Percentiles rank a stretch among this genome's conserved stretches.
Evolutionary conservation across 2,888 invertebrate genomes (phyloP).

Genomic region (Dascillus cervinus): DNA sequence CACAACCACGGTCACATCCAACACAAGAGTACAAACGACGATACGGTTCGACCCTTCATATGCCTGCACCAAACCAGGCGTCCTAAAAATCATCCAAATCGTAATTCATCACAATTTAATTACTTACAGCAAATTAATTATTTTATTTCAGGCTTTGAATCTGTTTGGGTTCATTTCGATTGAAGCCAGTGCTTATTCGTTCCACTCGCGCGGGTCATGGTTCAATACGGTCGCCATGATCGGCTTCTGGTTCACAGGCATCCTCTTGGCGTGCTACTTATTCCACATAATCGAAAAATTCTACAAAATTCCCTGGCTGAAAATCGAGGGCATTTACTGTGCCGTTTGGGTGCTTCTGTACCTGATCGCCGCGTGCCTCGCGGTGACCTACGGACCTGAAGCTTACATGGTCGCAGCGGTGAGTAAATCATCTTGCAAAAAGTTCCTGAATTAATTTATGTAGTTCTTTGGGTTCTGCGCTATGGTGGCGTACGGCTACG

Average conservation of each 20-base stretch:
- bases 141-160: slow-evolving; percentile 53
- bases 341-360: slow-evolving; percentile 67
- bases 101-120: slow-evolving; percentile 48
- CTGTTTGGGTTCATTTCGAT: slow-evolving; percentile 77
- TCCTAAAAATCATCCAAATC: slow-evolving; percentile 67
- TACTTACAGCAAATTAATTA: slow-evolving; percentile 4
- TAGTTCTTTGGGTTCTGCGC: slow-evolving; percentile 75
- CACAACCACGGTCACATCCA: slow-evolving; percentile 60
- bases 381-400: slow-evolving; percentile 51
- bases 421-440: slow-evolving; percentile 38
- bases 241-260: slow-evolving; percentile 78
- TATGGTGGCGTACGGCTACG: slow-evolving; percentile 70
- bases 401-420: slow-evolving; percentile 68
- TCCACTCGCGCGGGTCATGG: slow-evolving; percentile 56
- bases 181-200: slow-evolving; percentile 43
- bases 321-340: slow-evolving; percentile 71
- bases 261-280: slow-evolving; percentile 69
- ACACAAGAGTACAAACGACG: slow-evolving; percentile 63
- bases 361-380: slow-evolving; percentile 65
- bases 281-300: slow-evolving; percentile 83
- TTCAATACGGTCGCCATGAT: slow-evolving; percentile 74
- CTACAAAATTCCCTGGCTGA: slow-evolving; percentile 79
- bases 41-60: slow-evolving; percentile 69
- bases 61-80: slow-evolving; percentile 63
- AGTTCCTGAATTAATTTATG: not conserved